A percentile compares a stretch with the other conserved stretches of the same genome.
Conservation (phyloP, 2,888 invertebrate species). For the Ellobium chinense region DNA sequence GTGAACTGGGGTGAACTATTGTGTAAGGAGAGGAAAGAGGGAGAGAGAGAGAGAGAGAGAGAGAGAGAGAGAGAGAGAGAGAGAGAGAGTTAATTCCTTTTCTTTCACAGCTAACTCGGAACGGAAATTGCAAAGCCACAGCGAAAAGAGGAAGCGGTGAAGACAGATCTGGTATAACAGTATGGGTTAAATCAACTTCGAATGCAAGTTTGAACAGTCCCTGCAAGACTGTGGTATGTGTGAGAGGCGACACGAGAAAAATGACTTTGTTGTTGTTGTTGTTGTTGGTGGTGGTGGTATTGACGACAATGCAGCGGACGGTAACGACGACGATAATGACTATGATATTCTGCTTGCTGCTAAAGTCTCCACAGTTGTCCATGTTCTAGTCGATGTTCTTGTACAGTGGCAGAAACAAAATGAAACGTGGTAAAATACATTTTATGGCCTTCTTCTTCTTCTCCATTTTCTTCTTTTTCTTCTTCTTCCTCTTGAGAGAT, state of each 20-base stretch:
- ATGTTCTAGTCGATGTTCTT: not conserved
- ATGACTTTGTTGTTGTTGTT: not conserved
- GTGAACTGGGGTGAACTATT: no score
- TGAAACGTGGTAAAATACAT: not conserved
- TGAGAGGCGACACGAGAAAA: no score
- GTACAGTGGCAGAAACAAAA: conserved; percentile 8
- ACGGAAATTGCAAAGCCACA: no score
- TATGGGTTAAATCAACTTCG: no score
- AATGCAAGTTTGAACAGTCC: no score
- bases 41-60: conserved; percentile 4
- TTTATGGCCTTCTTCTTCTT: not conserved
- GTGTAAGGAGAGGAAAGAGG: not conserved
- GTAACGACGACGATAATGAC: no score
- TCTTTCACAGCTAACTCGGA: no score
- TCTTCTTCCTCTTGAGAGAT: not conserved
- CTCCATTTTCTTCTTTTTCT: not conserved
- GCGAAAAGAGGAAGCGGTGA: no score
- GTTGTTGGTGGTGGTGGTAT: not conserved
- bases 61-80: conserved; percentile 20
- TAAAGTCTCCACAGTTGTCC: not conserved
- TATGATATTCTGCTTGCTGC: no score
- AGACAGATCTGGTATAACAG: no score
- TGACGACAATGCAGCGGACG: not conserved
- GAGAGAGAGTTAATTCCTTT: no score
- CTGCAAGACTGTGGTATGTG: no score